These are phyloP conservation scores for Theodoxus fluviatilis DNA, from an alignment of 2,888 invertebrate genomes.

Conservation along the genomic window DNA sequence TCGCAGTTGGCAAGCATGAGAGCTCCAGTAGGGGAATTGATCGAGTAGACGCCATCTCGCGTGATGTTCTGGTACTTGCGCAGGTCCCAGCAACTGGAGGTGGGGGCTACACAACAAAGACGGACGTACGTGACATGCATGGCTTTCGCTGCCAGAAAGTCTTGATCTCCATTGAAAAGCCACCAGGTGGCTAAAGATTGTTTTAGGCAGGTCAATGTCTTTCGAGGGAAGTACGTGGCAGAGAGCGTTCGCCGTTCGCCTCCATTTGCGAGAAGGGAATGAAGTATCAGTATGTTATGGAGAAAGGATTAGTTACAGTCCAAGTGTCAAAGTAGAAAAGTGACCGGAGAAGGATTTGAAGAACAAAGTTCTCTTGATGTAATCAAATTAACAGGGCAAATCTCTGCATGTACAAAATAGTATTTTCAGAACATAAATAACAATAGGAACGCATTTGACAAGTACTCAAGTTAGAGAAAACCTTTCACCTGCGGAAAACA, in stretches of 20 bases:
- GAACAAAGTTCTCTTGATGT: too few relatives aligned
- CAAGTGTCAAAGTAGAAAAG: too few relatives aligned
- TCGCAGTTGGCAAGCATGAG: slow-evolving; percentile 29
- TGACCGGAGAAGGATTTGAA: too few relatives aligned
- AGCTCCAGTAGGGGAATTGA: slow-evolving; percentile 21
- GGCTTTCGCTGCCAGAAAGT: slow-evolving; percentile 14
- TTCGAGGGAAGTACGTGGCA: too few relatives aligned
- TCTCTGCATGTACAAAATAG: neutral
- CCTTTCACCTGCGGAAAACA: neutral
- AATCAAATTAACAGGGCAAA: neutral
- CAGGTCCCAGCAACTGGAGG: slow-evolving; percentile 26
- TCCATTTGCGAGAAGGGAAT: too few relatives aligned
- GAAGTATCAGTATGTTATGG: too few relatives aligned
- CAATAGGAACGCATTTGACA: too few relatives aligned
- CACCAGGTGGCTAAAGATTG: neutral
- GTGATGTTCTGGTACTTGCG: slow-evolving; percentile 29
- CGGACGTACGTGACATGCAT: neutral
- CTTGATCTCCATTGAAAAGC: neutral
- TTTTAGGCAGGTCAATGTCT: neutral
- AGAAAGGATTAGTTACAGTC: too few relatives aligned
- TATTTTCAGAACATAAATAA: too few relatives aligned
- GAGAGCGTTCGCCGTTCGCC: too few relatives aligned
- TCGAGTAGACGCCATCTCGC: slow-evolving; percentile 24
- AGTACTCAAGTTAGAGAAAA: neutral
- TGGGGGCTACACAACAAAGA: too few relatives aligned